These are phyloP conservation scores for Ephialtes manifestator DNA, from an alignment of 2,888 invertebrate species.

Conservation along the genomic window DNA sequence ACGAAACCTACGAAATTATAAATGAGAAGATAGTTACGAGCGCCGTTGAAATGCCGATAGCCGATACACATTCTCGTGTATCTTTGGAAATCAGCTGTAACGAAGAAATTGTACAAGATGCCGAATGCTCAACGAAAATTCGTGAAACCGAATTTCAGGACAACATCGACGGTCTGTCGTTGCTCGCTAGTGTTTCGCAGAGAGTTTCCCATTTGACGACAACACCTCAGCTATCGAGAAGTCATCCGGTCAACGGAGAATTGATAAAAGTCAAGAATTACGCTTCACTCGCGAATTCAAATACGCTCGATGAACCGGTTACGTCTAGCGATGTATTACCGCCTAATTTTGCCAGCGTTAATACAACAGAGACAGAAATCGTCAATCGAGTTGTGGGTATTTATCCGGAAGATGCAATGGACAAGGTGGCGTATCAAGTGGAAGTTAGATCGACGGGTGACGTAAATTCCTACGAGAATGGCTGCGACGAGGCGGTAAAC, in stretches of 20 bases:
- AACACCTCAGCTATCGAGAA: slow-evolving; percentile 2
- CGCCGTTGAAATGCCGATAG: slow-evolving; percentile 8
- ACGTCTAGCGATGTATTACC: slow-evolving; percentile 65
- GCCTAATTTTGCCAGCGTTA: slow-evolving; percentile 50
- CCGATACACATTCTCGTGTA: slow-evolving; percentile 27
- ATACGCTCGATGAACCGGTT: slow-evolving; percentile 48
- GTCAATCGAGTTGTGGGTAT: slow-evolving; percentile 77
- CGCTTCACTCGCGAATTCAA: slow-evolving; percentile 70
- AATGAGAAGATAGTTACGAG: slow-evolving; percentile 46
- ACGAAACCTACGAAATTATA: slow-evolving; percentile 48
- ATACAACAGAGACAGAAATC: slow-evolving; percentile 66
- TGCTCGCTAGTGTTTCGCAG: slow-evolving; percentile 81
- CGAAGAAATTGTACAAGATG: slow-evolving; percentile 18
- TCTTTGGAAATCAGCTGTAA: slow-evolving; percentile 21
- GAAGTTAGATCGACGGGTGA: slow-evolving; percentile 79
- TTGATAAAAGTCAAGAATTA: slow-evolving; percentile 82
- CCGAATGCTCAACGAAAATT: slow-evolving; percentile 53
- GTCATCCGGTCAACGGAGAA: slow-evolving; percentile 65
- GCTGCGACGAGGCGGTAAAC: slow-evolving; percentile 60
- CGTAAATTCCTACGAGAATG: slow-evolving; percentile 53
- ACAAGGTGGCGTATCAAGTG: slow-evolving; percentile 79
- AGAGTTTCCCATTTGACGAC: slow-evolving; percentile 75
- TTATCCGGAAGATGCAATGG: slow-evolving; percentile 79
- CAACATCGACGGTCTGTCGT: slow-evolving; percentile 82
- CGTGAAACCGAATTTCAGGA: slow-evolving; percentile 76